Conservation (phyloP, 1,140 invertebrate genomes). For the Triops cancriformis region DNA sequence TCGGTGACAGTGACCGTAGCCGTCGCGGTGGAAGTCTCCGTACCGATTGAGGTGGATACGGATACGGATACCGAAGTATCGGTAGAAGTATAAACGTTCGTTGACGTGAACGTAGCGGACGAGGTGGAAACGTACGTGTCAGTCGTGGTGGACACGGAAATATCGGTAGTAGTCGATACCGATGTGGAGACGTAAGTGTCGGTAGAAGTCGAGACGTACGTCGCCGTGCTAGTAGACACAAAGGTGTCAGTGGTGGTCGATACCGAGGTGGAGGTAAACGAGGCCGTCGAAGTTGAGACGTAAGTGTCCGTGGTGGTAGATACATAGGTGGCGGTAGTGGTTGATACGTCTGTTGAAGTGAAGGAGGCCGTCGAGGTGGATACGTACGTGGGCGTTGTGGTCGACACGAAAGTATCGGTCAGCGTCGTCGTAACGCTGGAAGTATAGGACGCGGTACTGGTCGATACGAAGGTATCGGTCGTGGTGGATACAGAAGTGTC, state of each 20-base stretch:
- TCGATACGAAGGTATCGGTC: neutral
- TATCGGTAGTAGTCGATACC: neutral
- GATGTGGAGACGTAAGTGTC: neutral
- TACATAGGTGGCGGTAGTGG: neutral
- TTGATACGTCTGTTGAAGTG: neutral
- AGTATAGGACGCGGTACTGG: neutral
- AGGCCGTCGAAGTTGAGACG: neutral
- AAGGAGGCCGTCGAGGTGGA: neutral
- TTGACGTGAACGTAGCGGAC: too few species aligned
- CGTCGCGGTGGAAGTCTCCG: too few species aligned
- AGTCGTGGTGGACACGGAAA: neutral
- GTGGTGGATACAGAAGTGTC: neutral
- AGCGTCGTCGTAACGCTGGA: neutral
- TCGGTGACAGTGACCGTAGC: too few species aligned
- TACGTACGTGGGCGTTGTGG: neutral
- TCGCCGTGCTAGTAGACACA: neutral
- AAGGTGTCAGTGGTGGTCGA: neutral
- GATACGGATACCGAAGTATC: too few species aligned
- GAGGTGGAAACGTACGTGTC: neutral
- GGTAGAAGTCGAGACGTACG: neutral
- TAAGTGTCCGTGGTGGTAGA: neutral
- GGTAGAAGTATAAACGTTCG: too few species aligned
- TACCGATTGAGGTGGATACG: too few species aligned
- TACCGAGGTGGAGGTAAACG: neutral
- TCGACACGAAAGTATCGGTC: neutral